phyloP scores from a whole-genome alignment of 2,797 vertebrate genomes.

The Macropus fuliginosus region DNA sequence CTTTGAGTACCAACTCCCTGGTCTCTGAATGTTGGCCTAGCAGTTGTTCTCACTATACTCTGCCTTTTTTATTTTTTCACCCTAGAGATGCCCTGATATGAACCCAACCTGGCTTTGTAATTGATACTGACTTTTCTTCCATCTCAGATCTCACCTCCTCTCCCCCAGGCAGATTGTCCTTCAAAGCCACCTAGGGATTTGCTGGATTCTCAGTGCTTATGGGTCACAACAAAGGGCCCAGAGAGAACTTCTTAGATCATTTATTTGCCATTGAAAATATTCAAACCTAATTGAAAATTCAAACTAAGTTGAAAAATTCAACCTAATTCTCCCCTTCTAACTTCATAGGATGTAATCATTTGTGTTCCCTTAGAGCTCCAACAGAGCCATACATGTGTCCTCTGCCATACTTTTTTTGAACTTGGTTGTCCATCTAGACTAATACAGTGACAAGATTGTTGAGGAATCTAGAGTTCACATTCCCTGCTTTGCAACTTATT shows the following conservation, averaged over 20 bases:
- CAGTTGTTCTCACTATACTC: background rate
- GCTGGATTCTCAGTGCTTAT: background rate
- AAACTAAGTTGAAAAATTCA: background rate
- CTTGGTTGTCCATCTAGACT: background rate
- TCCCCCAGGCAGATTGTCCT: background rate
- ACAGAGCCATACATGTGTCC: background rate
- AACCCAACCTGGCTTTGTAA: background rate
- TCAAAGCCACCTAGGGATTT: background rate
- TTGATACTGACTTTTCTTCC: background rate
- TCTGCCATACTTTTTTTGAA: background rate
- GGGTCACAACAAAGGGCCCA: background rate
- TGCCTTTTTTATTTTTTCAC: background rate
- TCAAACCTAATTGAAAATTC: too few relatives aligned
- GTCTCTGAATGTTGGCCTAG: background rate
- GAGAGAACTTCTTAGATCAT: background rate
- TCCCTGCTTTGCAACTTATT: background rate
- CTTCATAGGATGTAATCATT: background rate
- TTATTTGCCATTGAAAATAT: background rate
- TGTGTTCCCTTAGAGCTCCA: background rate
- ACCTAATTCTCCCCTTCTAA: background rate
- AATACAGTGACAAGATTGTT: background rate
- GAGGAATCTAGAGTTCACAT: background rate
- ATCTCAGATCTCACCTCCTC: background rate
- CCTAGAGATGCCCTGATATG: background rate
- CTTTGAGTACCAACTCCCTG: background rate